These are phyloP conservation scores for Chinchilla lanigera DNA, from an alignment of 2,113 vertebrate species.

Conservation along the genomic window DNA sequence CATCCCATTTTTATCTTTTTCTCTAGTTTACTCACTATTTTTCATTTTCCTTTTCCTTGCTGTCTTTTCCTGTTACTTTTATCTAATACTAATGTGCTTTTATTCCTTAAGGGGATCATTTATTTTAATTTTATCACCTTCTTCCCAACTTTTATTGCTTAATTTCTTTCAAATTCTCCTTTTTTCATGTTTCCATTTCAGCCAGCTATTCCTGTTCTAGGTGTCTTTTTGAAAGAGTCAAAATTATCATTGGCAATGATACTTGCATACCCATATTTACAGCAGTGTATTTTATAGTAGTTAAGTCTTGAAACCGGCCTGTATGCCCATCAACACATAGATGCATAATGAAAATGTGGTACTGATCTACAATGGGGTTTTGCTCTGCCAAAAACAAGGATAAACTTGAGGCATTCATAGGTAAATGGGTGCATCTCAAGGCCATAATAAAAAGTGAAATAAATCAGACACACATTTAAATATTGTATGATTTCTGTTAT, in stretches of 20 bases:
- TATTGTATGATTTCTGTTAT: not conserved
- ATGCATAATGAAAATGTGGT: not conserved
- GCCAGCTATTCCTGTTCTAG: no score
- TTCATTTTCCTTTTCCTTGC: not conserved
- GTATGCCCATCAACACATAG: not conserved
- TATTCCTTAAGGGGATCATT: no score
- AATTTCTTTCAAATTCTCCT: not conserved
- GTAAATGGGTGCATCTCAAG: not conserved
- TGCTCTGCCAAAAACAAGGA: not conserved
- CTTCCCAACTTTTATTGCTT: not conserved
- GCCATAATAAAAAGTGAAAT: not conserved
- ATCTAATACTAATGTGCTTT: not conserved
- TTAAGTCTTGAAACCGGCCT: not conserved
- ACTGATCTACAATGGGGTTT: not conserved
- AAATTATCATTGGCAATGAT: no score
- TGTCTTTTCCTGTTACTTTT: not conserved
- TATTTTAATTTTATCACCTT: not conserved
- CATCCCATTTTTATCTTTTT: not conserved
- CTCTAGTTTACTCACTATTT: not conserved
- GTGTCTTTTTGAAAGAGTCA: no score
- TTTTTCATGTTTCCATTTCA: not conserved
- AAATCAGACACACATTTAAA: not conserved
- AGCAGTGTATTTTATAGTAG: not conserved
- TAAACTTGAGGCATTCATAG: not conserved
- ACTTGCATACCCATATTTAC: not conserved